Percentiles rank a stretch among this genome's conserved stretches.
Evolutionary conservation across 2,797 vertebrate species (phyloP).

Genomic region (Mus minutoides): DNA sequence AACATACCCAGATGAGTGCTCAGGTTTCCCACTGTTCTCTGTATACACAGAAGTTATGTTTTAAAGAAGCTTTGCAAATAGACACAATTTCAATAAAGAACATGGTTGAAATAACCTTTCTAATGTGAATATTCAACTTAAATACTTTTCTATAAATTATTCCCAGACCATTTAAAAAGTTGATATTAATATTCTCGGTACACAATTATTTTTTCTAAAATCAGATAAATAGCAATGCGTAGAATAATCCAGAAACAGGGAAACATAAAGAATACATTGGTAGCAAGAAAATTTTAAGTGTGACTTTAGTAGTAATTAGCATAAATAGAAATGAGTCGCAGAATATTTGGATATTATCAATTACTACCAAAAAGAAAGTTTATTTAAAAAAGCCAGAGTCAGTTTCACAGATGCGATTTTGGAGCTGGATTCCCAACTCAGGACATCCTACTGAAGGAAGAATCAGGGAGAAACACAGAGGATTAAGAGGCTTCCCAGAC

Average conservation of each 20-base stretch:
- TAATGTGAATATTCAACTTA: neutral
- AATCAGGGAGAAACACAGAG: neutral
- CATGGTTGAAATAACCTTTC: neutral
- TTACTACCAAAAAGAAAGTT: constrained; percentile 64
- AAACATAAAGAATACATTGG: neutral
- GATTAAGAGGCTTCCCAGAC: neutral
- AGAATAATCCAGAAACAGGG: neutral
- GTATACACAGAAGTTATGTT: neutral
- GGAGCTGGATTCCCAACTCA: neutral
- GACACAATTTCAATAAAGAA: neutral
- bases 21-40: neutral
- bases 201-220: neutral
- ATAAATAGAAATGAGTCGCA: neutral
- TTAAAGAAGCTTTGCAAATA: neutral
- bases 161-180: constrained; percentile 47
- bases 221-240: neutral
- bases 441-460: neutral
- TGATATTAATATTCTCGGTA: constrained; percentile 38
- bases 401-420: constrained; percentile 6
- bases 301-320: constrained; percentile 46
- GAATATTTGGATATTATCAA: constrained; percentile 8
- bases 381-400: constrained; percentile 45
- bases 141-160: constrained; percentile 18
- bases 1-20: constrained; percentile 13
- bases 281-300: constrained; percentile 60